A percentile compares a stretch with the other conserved stretches of the same genome.
Evolutionary conservation across 2,113 vertebrate species (phyloP).

Genomic region (Myotis lucifugus): DNA sequence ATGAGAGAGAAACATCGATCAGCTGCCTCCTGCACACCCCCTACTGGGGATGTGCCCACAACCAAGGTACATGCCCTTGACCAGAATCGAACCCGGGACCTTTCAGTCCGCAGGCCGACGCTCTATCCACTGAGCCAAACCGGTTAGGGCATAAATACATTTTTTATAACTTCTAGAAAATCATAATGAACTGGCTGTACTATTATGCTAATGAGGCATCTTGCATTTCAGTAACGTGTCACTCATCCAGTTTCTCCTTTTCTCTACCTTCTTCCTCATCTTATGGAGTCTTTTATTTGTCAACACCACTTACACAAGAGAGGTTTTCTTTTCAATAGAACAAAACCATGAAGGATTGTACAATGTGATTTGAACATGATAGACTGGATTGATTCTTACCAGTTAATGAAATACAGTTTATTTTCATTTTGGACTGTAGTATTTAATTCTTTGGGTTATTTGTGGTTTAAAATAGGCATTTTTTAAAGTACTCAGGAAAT

Average conservation of each 20-base stretch:
- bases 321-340: neutral
- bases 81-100: no score
- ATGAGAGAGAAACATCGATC: no score
- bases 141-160: neutral
- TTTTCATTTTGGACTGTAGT: conserved; percentile 31
- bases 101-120: no score
- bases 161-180: neutral
- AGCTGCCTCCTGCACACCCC: no score
- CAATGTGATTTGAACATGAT: neutral
- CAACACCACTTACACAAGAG: neutral
- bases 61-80: no score
- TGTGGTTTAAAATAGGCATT: neutral
- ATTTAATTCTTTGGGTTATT: conserved; percentile 48
- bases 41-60: no score
- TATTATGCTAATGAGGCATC: neutral
- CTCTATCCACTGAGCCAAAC: no score
- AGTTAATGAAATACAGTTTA: neutral
- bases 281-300: neutral
- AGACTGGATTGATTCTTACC: neutral
- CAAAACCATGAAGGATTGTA: neutral
- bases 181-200: neutral
- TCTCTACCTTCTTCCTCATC: neutral
- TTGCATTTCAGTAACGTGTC: neutral
- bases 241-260: neutral
- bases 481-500: neutral